Base-by-base conservation (phyloP, 2,113 vertebrate species). In the Corythaeola cristata region DNA sequence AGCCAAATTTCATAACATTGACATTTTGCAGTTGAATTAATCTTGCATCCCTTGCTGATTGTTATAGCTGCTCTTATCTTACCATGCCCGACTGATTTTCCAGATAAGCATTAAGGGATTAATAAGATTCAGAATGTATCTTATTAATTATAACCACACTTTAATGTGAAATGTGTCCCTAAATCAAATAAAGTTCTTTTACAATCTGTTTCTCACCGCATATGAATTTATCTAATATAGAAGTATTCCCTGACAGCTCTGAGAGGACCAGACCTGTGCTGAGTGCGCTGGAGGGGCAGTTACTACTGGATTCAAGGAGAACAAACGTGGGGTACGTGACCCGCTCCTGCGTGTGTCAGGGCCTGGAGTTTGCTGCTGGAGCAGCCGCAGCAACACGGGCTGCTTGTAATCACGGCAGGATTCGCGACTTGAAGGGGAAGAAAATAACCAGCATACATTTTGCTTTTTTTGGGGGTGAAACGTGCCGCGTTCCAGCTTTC, bases 41-140 rank as follows among this genome's bases (percentile, higher is more conserved):
- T 85, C 77, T 89, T 55, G 37, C 26, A 44, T 66, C 55, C 23
- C 72, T 81, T 60, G 69, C 30, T 85, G 87, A 63, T 85, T 75
- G 55, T 59, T 66, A 37, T 9, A 89, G 45, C 64, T 78, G 60
- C 39, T 94, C 49, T 71, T 63, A 58, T 69, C 1, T 74, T 85
- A 21, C 50, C 45, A 41, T 21, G 52, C 68, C 58, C 22, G 67
- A 56, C 59, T 81, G 76, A 68, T 71, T 89, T 87, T 87, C 78
- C 77, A 82, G 90, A 84, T 86, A 89, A 92, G 35, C 27, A n/a
- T 64, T 79, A 58, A 93, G 33, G 44, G 72, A 85, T 93, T 92
- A 79, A 56, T 53, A 85, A 52, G 22, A 76, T 62, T 68, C 49
- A 60, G 53, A 94, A 39, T 49, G 27, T 68, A 72, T 81, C 30